Percentiles rank a stretch among this genome's conserved stretches.
phyloP scores from a whole-genome alignment of 2,113 vertebrate species.

The Tragelaphus imberbis region DNA sequence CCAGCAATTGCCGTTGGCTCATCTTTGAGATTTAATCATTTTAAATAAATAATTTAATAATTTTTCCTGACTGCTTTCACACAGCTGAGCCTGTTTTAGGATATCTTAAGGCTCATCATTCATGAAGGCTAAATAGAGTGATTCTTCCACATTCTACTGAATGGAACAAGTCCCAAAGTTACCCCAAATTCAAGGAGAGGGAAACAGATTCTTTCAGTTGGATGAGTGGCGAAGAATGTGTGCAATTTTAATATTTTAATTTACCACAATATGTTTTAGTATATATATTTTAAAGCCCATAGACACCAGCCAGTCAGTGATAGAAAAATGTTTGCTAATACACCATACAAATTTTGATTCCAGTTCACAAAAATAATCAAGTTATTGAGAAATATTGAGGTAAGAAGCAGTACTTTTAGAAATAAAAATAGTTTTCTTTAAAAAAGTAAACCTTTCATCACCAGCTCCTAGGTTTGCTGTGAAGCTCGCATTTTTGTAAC shows the following conservation, averaged over 20 bases:
- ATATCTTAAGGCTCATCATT: neutral
- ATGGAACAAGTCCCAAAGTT: neutral
- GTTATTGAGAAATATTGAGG: neutral
- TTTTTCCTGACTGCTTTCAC: neutral
- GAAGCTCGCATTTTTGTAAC: constrained; percentile 23
- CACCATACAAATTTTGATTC: neutral
- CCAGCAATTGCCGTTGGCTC: neutral
- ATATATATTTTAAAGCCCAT: neutral
- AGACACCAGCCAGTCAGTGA: neutral
- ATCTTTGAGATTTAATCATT: neutral
- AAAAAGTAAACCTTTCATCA: neutral
- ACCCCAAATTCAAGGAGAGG: neutral
- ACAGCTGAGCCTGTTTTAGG: neutral
- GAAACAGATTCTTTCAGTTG: neutral
- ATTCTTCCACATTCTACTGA: neutral
- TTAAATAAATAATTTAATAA: neutral
- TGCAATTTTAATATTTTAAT: neutral
- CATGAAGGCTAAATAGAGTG: neutral
- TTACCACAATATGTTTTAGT: neutral
- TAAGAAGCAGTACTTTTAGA: neutral
- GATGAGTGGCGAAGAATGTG: neutral
- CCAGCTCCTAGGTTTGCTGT: neutral
- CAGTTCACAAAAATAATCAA: neutral
- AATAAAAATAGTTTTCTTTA: constrained; percentile 23
- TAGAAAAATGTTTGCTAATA: neutral